Percentiles rank a stretch among this genome's conserved stretches.
Evolutionary conservation across 2,888 invertebrate species (phyloP).

Genomic region (Odontothrips loti): DNA sequence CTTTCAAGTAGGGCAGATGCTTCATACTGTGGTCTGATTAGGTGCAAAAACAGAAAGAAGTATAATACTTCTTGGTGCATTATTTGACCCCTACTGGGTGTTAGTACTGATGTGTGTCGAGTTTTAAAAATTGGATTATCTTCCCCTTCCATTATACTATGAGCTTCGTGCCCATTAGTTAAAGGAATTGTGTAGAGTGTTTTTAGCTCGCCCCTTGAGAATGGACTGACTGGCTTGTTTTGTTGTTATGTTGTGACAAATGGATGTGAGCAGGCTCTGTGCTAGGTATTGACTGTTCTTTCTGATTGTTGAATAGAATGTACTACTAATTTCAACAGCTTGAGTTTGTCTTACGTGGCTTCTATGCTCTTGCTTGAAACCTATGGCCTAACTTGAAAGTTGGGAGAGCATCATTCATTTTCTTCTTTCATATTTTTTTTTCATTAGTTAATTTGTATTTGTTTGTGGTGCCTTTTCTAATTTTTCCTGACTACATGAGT

Average conservation of each 20-base stretch:
- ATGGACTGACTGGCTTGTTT: background rate
- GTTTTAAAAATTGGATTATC: background rate
- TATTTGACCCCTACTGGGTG: background rate
- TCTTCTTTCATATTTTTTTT: background rate
- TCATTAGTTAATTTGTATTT: background rate
- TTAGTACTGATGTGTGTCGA: background rate
- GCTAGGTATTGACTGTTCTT: background rate
- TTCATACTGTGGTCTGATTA: constrained; percentile 6
- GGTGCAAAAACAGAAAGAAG: background rate
- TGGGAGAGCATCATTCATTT: background rate
- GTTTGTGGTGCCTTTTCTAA: background rate
- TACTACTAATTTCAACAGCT: background rate
- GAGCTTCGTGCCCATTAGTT: background rate
- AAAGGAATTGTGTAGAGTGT: background rate
- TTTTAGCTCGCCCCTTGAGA: background rate
- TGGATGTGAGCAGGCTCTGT: background rate
- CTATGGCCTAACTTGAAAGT: background rate
- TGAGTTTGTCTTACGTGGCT: background rate
- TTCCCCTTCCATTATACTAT: background rate
- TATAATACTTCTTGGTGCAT: background rate
- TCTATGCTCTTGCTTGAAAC: background rate
- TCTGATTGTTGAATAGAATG: background rate
- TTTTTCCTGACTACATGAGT: too few species aligned
- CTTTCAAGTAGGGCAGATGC: background rate
- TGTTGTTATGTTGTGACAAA: background rate